Base-by-base conservation (phyloP, 2,888 invertebrate species). In the Drosophila mayaguana region DNA sequence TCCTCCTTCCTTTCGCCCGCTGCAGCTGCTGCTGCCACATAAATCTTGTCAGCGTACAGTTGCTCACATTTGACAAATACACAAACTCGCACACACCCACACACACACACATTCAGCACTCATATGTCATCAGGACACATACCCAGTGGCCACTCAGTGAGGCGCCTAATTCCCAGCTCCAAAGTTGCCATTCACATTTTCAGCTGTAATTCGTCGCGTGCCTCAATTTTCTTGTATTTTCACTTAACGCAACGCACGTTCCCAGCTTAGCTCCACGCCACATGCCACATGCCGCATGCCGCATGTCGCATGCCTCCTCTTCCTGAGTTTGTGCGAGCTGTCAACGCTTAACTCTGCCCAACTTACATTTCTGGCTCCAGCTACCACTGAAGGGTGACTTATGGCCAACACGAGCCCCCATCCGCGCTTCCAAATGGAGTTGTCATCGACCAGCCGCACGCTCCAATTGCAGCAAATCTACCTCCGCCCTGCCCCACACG, bases 1-100 rank as follows among this genome's bases (percentile, higher is more conserved):
- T 36, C 6, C 36, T 14, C 18, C 14, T 36, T 12, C 20, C 48
- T 55, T 67, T 51, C 55, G 62, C 63, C 78, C 78, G 69, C 74
- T 67, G 71, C 75, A 76, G 69, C 74, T 67, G 71, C 75, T 57
- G 54, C 45, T 74, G 67, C 78, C 85, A 80, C 83, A 88, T 84
- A 84, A 84, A 84, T 84, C 83, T 88, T 84, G 83, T 78, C 86
- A 83, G 65, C 78, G 76, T 86, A 88, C 83, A 88, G 81, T 84
- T 83, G 72, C 80, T 83, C 83, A 83, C 88, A 88, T 84, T 88
- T 85, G 80, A 85, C 77, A 70, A 74, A 76, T 51, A 64, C 57
- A 57, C 60, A 45, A 51, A 42, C 32, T 3, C 42, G 18, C 59
- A 34, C 42, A 48, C 43, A 8, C 42, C 38, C 45, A 40, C 40